phyloP scores from a whole-genome alignment of 2,113 vertebrate genomes.

The Chloebia gouldiae region DNA sequence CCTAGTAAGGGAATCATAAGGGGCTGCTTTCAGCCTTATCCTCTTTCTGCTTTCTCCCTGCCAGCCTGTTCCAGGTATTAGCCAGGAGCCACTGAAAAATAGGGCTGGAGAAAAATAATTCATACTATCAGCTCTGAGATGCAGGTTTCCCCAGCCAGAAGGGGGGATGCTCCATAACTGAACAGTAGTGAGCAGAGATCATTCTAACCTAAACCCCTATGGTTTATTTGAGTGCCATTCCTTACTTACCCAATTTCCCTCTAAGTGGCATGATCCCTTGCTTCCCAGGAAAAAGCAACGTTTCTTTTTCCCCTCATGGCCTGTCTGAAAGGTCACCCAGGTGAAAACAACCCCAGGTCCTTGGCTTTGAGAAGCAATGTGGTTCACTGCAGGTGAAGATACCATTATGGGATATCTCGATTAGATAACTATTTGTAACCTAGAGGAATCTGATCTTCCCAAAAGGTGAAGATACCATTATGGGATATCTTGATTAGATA shows the following conservation, averaged over 20 bases:
- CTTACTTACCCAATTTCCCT: neutral
- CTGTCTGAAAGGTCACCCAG: neutral
- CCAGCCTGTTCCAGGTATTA: neutral
- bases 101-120: neutral
- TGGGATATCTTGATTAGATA: neutral
- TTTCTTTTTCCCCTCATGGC: neutral
- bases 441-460: neutral
- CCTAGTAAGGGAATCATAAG: neutral
- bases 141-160: neutral
- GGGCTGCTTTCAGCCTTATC: neutral
- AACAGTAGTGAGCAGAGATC: neutral
- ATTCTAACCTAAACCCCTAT: neutral
- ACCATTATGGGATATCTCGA: neutral
- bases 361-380: neutral
- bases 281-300: neutral
- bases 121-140: accelerated
- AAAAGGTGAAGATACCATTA: neutral
- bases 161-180: neutral
- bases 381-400: neutral
- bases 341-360: neutral
- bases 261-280: neutral
- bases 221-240: neutral
- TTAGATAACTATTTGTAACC: neutral
- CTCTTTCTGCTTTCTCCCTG: neutral
- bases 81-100: neutral